phyloP scores from a whole-genome alignment of 2,113 vertebrate species.

The Aplodontia rufa region DNA sequence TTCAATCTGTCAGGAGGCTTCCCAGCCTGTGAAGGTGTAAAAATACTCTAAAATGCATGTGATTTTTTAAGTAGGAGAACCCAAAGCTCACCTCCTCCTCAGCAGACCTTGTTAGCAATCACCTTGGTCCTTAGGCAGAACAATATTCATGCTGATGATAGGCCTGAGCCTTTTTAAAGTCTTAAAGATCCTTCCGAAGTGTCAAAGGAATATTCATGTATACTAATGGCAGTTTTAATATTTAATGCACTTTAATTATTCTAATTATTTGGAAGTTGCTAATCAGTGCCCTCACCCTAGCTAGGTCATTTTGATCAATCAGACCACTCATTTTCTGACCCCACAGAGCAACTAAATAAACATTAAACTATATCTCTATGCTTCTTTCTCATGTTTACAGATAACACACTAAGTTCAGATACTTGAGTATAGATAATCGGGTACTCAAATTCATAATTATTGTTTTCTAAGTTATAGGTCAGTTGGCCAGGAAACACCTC shows the following conservation, averaged over 20 bases:
- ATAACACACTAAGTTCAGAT: background rate
- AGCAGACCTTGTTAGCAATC: background rate
- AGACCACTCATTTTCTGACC: background rate
- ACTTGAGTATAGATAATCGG: background rate
- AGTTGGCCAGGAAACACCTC: background rate
- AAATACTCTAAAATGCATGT: background rate
- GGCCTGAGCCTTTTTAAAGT: background rate
- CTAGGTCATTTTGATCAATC: background rate
- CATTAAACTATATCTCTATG: background rate
- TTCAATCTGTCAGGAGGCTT: constrained; percentile 58
- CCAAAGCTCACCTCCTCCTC: background rate
- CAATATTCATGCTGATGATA: background rate
- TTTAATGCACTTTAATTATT: constrained; percentile 16
- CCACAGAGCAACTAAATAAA: background rate
- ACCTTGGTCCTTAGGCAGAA: background rate
- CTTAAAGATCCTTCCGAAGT: constrained; percentile 13
- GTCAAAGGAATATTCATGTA: background rate
- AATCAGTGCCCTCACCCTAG: background rate
- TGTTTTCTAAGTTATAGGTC: background rate
- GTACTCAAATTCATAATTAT: background rate
- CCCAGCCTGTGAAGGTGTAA: constrained; percentile 33
- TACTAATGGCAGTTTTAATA: background rate
- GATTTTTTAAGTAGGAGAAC: background rate
- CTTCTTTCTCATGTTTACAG: background rate
- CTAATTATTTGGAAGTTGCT: constrained; percentile 25